phyloP scores from a whole-genome alignment of 2,113 vertebrate genomes.

The Nycticryphes semicollaris region DNA sequence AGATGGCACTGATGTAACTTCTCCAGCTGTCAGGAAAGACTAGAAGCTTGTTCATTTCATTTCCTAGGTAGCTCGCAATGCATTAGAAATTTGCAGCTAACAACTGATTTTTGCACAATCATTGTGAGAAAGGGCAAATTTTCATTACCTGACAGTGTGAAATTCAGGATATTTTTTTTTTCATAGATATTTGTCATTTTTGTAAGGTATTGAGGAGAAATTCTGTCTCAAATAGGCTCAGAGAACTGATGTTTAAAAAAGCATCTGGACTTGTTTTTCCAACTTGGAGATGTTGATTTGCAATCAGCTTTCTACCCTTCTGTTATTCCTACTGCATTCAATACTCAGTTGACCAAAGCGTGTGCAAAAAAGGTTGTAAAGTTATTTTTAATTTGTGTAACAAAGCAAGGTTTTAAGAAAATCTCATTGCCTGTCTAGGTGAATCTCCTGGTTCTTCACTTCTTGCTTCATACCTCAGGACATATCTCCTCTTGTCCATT shows the following conservation, averaged over 20 bases:
- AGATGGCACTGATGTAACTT: not conserved
- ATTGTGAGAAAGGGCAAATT: not conserved
- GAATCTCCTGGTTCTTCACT: not conserved
- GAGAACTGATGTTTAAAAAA: not conserved
- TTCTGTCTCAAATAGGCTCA: not conserved
- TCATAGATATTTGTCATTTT: not conserved
- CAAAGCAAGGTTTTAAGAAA: not conserved
- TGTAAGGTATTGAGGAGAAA: not conserved
- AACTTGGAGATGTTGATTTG: not conserved
- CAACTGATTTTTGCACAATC: not conserved
- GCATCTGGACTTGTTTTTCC: not conserved
- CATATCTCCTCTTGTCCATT: not conserved
- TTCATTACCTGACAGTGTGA: not conserved
- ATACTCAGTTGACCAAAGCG: not conserved
- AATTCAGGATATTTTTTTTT: not conserved
- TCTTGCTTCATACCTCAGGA: not conserved
- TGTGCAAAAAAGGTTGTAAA: not conserved
- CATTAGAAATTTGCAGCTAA: not conserved
- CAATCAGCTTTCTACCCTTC: not conserved
- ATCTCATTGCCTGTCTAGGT: not conserved
- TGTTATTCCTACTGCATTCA: not conserved
- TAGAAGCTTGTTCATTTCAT: not conserved
- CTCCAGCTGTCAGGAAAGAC: not conserved
- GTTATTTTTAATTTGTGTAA: not conserved
- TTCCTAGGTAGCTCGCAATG: not conserved